Base-by-base conservation (phyloP, 2,113 vertebrate species). In the Pseudopodoces humilis region DNA sequence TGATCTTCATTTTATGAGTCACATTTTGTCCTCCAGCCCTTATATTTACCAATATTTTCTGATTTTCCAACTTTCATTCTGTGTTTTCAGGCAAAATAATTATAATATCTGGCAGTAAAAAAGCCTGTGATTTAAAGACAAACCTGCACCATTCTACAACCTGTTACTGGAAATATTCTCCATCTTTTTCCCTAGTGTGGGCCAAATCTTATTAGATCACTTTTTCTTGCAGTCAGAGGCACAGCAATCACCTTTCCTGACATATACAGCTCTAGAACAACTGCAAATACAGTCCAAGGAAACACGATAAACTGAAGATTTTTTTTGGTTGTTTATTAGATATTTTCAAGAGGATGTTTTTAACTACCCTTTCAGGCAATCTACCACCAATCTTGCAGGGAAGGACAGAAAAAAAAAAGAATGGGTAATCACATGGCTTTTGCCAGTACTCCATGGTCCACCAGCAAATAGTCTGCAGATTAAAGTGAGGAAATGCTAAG, bases 41-140 rank as follows among this genome's bases (percentile, higher is more conserved):
- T 74, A 11, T 17, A 80, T 70, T 86, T 77, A 52, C 25, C 20
- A 60, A 20, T 23, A 71, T 76, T 89, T 86, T 81, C 41, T 78
- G 25, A 59, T 78, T 64, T 92, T 65, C 69, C 91, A 92, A 43
- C n/a, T 68, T 81, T 30, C 75, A 46, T 49, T 91, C 52, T 58
- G 30, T 74, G 55, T 41, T 90, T 96, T 90, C 80, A 88, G 83
- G 88, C 47, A 88, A 88, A 90, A 71, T 74, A 67, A 86, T 88
- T 83, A 27, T 20, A 53, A 25, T 35, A 62, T 27, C 72, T 64
- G 18, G 21, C 35, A 64, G 31, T 47, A 15, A 59, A 77, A 65
- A 16, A 80, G 60, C 31, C 41, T 83, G 43, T 49, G 52, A 79
- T 58, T 88, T 88, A 72, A 90, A 90, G 72, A 82, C 47, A 93